These are phyloP conservation scores for Xiphophorus hellerii DNA, from an alignment of 2,113 vertebrate genomes.

Conservation along the genomic window DNA sequence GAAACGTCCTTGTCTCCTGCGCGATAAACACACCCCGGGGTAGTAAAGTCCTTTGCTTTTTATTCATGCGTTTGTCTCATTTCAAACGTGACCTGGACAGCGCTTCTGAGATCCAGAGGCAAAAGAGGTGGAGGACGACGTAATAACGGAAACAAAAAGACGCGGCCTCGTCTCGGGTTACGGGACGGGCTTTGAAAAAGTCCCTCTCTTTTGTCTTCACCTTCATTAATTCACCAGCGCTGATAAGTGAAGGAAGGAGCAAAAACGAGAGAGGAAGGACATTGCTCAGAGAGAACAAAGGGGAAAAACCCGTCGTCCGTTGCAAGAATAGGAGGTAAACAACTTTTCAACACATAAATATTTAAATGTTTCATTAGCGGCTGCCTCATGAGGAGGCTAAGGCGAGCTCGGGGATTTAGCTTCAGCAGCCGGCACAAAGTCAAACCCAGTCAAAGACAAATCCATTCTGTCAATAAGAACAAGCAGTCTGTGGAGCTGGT, in stretches of 20 bases:
- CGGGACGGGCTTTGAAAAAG: neutral
- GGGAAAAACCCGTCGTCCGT: slow-evolving; percentile 4
- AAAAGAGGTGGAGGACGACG: slow-evolving; percentile 6
- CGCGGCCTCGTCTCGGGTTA: neutral
- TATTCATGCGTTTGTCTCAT: neutral
- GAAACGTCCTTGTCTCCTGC: neutral
- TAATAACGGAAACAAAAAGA: neutral
- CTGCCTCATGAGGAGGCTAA: slow-evolving; percentile 63
- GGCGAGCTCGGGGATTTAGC: slow-evolving; percentile 49
- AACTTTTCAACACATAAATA: slow-evolving; percentile 75
- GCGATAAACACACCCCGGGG: neutral
- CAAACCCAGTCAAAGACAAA: slow-evolving; percentile 75
- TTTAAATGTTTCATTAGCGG: slow-evolving; percentile 80
- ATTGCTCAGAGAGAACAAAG: slow-evolving; percentile 41
- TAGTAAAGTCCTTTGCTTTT: neutral
- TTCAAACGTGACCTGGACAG: neutral
- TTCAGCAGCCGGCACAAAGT: slow-evolving; percentile 65
- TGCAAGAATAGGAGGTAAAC: slow-evolving; percentile 58
- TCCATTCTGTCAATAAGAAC: slow-evolving; percentile 56
- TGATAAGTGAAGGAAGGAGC: slow-evolving; percentile 38
- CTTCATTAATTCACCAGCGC: slow-evolving; percentile 59
- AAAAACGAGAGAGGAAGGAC: slow-evolving; percentile 39
- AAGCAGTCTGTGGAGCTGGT: slow-evolving; percentile 35
- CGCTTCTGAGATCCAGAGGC: neutral
- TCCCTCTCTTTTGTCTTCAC: slow-evolving; percentile 23